Evolutionary conservation across 2,888 invertebrate species (phyloP), one percentile per base, ranked within the genome.

Genomic region (Eudemis profundana): DNA sequence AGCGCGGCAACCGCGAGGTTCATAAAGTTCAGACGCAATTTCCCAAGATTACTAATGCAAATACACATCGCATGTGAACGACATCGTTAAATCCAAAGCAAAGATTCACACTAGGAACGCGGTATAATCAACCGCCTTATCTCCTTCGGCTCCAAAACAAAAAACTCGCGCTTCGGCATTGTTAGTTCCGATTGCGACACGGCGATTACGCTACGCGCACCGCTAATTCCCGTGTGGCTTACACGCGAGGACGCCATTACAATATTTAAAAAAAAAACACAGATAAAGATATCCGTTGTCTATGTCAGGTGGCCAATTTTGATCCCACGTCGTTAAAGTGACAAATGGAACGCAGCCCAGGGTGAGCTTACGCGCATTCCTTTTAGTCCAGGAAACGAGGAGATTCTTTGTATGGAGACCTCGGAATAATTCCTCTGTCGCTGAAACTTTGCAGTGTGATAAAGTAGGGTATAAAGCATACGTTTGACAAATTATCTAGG

Each of bases 241-340:
- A 78, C 87, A 87, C 86, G 87, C 87, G 82, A 87, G 78, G 75
- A 72, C 74, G 78, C 82, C 84, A 86, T 86, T 86, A 86, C 74
- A 60, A 59, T 66, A 59, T 66, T 53, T 33, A 66, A 44, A 68
- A 61, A 67, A 68, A 69, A 49, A 29, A 49, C 19, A 63, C 40
- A 36, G 40, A 61, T 57, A 57, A 64, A 64, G 64, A 59, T 64
- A 64, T 57, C 57, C 63, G 54, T 49, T 64, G 57, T 64, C 64
- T 64, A 64, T 64, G 57, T 65, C 65, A 60, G 59, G 78, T 78
- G 78, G 81, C 78, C 85, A 88, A 85, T 83, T 83, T 84, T 78
- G 78, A 86, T 83, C 83, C 84, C 78, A 78, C 82, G 79, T 86
- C 87, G 87, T 90, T 89, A 89, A 83, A 85, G 86, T 89, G 89